Evolutionary conservation across 92 coral and sea anemone genomes (phyloP).

Genomic region (Siderastrea siderea): DNA sequence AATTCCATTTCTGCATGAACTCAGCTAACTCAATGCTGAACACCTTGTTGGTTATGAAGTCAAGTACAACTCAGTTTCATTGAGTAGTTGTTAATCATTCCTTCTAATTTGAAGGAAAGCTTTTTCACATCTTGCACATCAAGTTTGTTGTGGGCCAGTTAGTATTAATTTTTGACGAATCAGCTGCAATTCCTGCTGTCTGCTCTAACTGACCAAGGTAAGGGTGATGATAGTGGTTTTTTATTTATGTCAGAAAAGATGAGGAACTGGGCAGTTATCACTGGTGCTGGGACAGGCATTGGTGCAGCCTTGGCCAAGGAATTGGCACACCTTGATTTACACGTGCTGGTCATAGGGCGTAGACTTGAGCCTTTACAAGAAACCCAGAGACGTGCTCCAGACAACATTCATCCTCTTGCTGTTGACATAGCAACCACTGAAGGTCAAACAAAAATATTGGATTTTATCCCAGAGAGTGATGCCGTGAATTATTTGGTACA

Average conservation of each 20-base stretch:
- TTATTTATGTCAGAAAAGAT: not conserved
- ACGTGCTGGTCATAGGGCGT: constrained; percentile 51
- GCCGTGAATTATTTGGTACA: constrained; percentile 63
- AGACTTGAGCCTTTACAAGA: constrained; percentile 42
- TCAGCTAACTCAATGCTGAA: not conserved
- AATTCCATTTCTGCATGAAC: not conserved
- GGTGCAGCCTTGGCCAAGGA: constrained; percentile 65
- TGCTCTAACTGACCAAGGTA: too few relatives aligned
- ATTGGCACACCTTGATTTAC: constrained; percentile 36
- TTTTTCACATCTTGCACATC: too few relatives aligned
- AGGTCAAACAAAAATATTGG: constrained; percentile 53
- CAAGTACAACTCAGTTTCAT: too few relatives aligned
- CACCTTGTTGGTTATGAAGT: too few relatives aligned
- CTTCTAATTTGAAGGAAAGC: too few relatives aligned
- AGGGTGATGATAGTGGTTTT: too few relatives aligned
- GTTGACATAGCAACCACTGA: constrained; percentile 58
- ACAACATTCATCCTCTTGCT: constrained; percentile 40
- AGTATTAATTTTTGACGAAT: too few relatives aligned
- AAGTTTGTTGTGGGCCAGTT: too few relatives aligned
- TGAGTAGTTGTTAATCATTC: too few relatives aligned
- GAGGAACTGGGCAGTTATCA: constrained; percentile 68
- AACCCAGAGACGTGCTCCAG: constrained; percentile 36
- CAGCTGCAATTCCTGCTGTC: too few relatives aligned
- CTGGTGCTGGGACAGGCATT: constrained; percentile 69
- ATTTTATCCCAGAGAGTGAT: constrained; percentile 61